A percentile compares a stretch with the other conserved stretches of the same genome.
These are phyloP conservation scores for Sula dactylatra DNA, from an alignment of 2,113 vertebrate genomes.

Conservation along the genomic window DNA sequence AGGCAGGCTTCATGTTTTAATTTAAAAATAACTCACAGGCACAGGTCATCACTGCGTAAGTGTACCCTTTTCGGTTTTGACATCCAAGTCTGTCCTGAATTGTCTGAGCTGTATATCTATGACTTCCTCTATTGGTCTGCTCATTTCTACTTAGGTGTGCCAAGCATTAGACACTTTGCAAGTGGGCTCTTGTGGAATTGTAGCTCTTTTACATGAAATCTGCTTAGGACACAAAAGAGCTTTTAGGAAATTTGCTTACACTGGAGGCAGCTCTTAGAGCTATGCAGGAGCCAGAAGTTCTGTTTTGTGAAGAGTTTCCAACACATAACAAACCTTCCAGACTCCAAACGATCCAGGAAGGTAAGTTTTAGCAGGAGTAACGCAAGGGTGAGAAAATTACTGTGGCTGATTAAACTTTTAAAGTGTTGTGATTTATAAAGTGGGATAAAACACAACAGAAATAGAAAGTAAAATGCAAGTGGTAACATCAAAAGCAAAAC, in stretches of 20 bases:
- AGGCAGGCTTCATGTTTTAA: neutral
- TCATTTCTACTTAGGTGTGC: neutral
- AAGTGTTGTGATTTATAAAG: neutral
- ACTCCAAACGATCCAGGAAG: neutral
- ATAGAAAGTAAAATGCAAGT: neutral
- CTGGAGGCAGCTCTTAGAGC: neutral
- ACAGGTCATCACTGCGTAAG: neutral
- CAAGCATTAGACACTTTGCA: neutral
- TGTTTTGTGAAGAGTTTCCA: neutral
- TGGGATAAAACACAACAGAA: neutral
- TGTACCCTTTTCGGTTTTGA: neutral
- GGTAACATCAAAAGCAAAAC: neutral
- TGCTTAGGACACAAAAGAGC: neutral
- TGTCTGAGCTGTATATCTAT: neutral
- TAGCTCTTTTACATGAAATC: neutral
- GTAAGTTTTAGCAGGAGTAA: neutral
- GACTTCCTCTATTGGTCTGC: neutral
- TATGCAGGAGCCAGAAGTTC: neutral
- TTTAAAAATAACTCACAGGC: neutral
- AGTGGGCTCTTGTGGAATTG: neutral
- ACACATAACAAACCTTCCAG: fast-evolving
- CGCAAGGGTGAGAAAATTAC: neutral
- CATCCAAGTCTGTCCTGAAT: neutral
- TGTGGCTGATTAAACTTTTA: neutral
- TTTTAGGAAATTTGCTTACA: neutral